Base-by-base conservation (phyloP, 2,888 invertebrate genomes). In the Mythimna loreyi region DNA sequence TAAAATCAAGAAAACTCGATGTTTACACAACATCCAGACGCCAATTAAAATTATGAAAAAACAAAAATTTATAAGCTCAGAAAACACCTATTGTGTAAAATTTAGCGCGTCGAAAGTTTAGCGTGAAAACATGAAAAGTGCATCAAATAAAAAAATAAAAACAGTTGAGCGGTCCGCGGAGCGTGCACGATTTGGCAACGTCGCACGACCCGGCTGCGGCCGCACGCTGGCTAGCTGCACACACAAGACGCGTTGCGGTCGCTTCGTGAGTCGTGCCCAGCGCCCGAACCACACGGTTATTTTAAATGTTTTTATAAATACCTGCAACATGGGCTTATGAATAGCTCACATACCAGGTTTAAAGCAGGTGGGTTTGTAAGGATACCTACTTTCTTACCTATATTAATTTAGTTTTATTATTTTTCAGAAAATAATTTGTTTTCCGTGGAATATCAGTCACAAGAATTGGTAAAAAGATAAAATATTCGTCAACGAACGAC, bases 171-270 rank as follows among this genome's bases (percentile, higher is more conserved):
- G 58, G 56, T 53, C 55, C 21, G 58, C 36, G 25, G 53, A 28
- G 49, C 61, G 70, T 61, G 84, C 84, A 82, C 83, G 82, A 67
- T 81, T 72, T 84, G 83, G 83, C 83, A 83, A 84, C 83, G 75
- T 82, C 80, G 82, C 82, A 43, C 63, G 59, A 45, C 49, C 49
- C 21, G 25, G 56, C 70, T 62, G 57, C 55, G 50, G 74, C 67
- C 57, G 33, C 56, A 23, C 21, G 36, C 57, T 68, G 56, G 47
- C 67, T 56, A 57, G 60, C 70, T 63, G 59, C 71, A 68, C 72
- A 80, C 76, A 72, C 70, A 70, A 82, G 80, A 78, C 78, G 52
- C 62, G 67, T 56, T 77, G 67, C 47, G 67, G 75, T 66, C 53
- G 49, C 77, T 52, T 72, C 71, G 70, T 25, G 50, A 64, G 63